A percentile compares a stretch with the other conserved stretches of the same genome.
Conservation (phyloP, 2,797 vertebrate genomes). For the Lepilemur ruficaudatus region DNA sequence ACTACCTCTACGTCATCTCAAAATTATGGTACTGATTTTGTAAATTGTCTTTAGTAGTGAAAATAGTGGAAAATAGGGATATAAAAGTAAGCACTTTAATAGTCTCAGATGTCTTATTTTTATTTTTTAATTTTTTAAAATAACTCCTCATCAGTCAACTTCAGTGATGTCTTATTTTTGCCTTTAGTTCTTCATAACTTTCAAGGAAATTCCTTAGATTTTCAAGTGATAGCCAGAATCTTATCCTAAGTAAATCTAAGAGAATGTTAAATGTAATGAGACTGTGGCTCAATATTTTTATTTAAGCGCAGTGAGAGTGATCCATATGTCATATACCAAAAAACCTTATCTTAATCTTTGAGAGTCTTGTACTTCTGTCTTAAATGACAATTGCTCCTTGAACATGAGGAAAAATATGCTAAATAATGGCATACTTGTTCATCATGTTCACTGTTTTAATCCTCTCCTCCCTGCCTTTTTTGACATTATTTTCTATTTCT, state of each 20-base stretch:
- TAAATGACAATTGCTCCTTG: neutral
- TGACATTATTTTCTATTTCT: conserved; percentile 40
- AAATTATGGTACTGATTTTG: neutral
- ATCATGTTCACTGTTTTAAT: neutral
- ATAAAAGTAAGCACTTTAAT: neutral
- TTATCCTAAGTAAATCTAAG: neutral
- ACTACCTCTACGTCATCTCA: neutral
- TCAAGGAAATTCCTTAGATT: conserved; percentile 1
- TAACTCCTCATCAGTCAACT: neutral
- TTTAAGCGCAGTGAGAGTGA: neutral
- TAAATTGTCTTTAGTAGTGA: neutral
- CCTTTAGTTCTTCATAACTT: neutral
- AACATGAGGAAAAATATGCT: neutral
- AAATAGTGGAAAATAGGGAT: neutral
- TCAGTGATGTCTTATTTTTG: neutral
- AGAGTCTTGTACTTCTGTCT: neutral
- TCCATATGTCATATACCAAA: neutral
- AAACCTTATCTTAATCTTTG: conserved; percentile 20
- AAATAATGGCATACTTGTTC: neutral
- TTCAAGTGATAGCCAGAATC: neutral
- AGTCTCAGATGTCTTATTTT: neutral
- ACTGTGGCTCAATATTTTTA: neutral
- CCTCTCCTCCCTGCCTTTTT: neutral
- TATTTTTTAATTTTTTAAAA: neutral
- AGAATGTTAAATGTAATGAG: neutral